Evolutionary conservation across 2,797 vertebrate species (phyloP), one percentile per base, ranked within the genome.

Genomic region (Dallia pectoralis): DNA sequence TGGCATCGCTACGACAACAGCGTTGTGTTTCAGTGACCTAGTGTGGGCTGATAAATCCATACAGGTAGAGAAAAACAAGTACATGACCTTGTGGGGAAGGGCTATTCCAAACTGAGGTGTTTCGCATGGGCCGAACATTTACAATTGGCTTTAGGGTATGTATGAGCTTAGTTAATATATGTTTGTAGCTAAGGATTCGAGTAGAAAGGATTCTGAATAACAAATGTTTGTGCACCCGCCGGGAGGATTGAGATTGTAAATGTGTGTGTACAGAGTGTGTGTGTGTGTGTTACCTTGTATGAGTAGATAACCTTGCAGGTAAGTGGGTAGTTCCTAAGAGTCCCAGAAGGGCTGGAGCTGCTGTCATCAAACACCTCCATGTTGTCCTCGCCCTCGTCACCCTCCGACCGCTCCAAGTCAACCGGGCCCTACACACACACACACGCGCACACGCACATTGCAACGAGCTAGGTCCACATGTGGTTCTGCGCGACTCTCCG

Each of bases 281-380:
- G 62, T 53, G 27, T 2, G 6, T 72, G 63, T 77, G 79, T 80
- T 89, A 99, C 97, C 97, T 98, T 96, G 83, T 99, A 99, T 0
- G 97, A 98, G 90, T 99, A 99, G 81, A 99, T 92, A 70, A 99
- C 97, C 91, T 98, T 98, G 89, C 97, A 99, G 87, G 97, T 99
- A 74, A 99, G 93, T 0, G 97, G 97, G 67, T 99, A 99, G 88
- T 97, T 98, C 80, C 97, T 92, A 48, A 98, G 92, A 30, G 97
- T 99, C 74, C 97, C 97, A 22, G 97, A 99, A 67, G 97, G 97
- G 81, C 97, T 98, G 64, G 96, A 98, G 79, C 96, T 97, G 90
- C 97, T 98, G 89, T 99, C 97, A 69, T 98, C 97, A 74, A 97
- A 97, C 66, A 94, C 95, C 85, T 99, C 97, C 97, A 98, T 96